phyloP scores from a whole-genome alignment of 2,797 vertebrate genomes.

The Decapterus maruadsi region DNA sequence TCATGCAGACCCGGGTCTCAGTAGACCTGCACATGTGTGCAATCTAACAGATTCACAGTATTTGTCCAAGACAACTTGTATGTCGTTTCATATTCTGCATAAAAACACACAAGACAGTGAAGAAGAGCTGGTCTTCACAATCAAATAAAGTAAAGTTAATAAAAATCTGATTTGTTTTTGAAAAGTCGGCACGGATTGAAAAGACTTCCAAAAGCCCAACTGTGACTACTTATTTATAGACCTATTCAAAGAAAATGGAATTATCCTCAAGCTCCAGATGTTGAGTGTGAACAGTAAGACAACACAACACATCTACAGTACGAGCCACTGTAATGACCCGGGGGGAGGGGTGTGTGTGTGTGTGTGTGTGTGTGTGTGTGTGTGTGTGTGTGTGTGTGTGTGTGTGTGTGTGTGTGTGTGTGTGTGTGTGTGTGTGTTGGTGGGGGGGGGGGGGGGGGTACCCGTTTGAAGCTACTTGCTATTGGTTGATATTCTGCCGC shows the following conservation, averaged over 20 bases:
- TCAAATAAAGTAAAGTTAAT: too few species aligned
- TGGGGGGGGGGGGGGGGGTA: too few species aligned
- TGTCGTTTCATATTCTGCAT: not conserved
- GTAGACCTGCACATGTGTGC: not conserved
- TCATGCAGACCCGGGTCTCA: constrained; percentile 5
- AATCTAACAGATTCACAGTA: not conserved
- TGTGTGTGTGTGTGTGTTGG: too few species aligned
- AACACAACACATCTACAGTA: not conserved
- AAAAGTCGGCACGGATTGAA: too few species aligned
- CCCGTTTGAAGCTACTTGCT: constrained; percentile 56
- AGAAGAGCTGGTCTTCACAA: not conserved
- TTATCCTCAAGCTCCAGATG: constrained; percentile 30
- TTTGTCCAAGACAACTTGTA: not conserved
- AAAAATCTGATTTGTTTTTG: too few species aligned
- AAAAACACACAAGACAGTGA: not conserved
- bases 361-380: too few species aligned
- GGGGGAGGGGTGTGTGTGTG: not conserved
- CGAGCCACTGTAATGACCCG: constrained; percentile 6
- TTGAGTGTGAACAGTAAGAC: not conserved
- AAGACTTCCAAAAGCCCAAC: not conserved
- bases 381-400: too few species aligned
- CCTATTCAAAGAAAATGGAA: not conserved
- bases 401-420: too few species aligned
- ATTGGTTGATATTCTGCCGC: constrained; percentile 74
- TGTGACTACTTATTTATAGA: too few species aligned